Conservation (phyloP, 1,140 invertebrate genomes). For the Andrena cerasifolii region DNA sequence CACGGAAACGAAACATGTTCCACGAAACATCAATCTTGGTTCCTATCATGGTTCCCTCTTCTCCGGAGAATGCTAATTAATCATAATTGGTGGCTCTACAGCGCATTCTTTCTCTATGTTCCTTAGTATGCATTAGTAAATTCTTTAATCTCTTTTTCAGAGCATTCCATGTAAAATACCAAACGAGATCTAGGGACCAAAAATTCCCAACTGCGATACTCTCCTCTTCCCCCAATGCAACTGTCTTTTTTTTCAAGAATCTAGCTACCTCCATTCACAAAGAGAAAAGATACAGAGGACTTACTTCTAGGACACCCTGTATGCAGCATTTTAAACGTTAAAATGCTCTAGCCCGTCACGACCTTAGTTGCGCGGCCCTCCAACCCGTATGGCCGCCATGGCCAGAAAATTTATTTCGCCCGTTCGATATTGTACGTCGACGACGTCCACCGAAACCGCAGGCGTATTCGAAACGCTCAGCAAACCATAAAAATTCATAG, state of each 20-base stretch:
- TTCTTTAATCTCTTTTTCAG: no score
- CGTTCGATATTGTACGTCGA: slow-evolving; percentile 10
- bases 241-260: no score
- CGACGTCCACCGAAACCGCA: slow-evolving; percentile 26
- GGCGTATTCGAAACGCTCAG: not conserved
- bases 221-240: no score
- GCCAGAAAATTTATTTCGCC: slow-evolving; percentile 25
- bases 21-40: not conserved
- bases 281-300: no score
- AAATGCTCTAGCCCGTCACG: slow-evolving; percentile 2
- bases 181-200: no score
- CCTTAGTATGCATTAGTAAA: no score
- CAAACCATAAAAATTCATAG: slow-evolving; percentile 31
- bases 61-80: no score
- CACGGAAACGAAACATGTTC: not conserved
- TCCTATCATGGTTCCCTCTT: not conserved
- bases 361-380: slow-evolving; percentile 1
- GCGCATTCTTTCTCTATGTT: no score
- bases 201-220: no score
- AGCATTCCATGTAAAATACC: no score
- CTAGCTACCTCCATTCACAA: no score
- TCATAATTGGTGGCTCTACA: no score
- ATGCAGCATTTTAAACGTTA: not conserved
- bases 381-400: not conserved
- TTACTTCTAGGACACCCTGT: slow-evolving; percentile 6